These are phyloP conservation scores for Lepilemur ruficaudatus DNA, from an alignment of 2,797 vertebrate genomes.

Conservation along the genomic window DNA sequence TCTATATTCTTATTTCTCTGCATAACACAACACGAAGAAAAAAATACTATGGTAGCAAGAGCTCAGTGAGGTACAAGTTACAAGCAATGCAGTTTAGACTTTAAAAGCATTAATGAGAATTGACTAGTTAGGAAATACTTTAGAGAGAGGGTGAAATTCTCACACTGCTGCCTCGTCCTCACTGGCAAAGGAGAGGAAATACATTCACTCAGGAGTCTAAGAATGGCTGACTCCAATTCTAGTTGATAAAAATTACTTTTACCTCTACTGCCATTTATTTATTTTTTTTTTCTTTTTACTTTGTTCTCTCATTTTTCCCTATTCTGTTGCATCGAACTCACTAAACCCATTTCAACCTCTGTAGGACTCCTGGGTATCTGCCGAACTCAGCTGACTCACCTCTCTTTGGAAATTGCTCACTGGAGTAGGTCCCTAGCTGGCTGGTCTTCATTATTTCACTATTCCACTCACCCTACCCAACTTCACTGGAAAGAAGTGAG, in stretches of 20 bases:
- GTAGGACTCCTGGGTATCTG: background rate
- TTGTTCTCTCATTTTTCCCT: background rate
- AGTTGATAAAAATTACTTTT: constrained; percentile 29
- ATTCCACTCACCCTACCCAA: background rate
- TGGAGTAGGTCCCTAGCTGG: background rate
- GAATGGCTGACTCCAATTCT: background rate
- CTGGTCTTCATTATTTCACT: background rate
- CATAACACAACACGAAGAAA: background rate
- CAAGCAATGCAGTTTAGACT: background rate
- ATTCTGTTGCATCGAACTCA: background rate
- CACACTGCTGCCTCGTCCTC: background rate
- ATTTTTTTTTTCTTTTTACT: background rate
- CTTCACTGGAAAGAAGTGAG: background rate
- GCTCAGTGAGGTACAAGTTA: background rate
- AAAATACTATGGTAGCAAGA: background rate
- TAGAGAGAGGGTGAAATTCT: background rate
- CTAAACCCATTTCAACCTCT: background rate
- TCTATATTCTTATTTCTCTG: background rate
- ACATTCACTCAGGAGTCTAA: background rate
- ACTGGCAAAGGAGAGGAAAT: constrained; percentile 24
- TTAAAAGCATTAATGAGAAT: constrained; percentile 9
- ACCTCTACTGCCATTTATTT: background rate
- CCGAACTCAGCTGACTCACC: background rate
- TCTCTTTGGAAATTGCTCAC: background rate
- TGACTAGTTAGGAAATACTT: constrained; percentile 39